phyloP scores from a whole-genome alignment of 2,888 invertebrate genomes.

The Automeris io region DNA sequence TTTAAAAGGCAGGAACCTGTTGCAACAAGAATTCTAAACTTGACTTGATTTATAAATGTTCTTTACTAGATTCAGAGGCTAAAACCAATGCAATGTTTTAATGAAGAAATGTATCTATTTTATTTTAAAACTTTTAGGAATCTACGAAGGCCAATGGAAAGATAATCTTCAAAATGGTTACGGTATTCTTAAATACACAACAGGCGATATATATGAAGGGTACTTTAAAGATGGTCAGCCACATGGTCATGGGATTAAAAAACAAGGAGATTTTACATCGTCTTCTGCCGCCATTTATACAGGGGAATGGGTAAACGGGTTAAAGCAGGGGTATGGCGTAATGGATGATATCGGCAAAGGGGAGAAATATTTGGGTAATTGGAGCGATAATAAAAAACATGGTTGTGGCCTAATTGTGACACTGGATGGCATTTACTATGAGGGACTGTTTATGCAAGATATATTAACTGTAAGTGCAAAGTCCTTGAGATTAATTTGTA shows the following conservation, averaged over 20 bases:
- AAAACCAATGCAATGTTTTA: no score
- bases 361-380: conserved; percentile 93
- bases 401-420: conserved; percentile 92
- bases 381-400: conserved; percentile 89
- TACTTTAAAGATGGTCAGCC: conserved; percentile 90
- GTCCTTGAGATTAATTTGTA: not conserved
- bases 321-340: conserved; percentile 91
- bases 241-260: conserved; percentile 90
- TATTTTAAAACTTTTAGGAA: conserved; percentile 59
- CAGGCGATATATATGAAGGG: conserved; percentile 90
- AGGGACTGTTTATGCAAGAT: conserved; percentile 89
- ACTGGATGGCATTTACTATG: conserved; percentile 93
- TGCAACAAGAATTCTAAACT: no score
- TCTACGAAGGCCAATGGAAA: conserved; percentile 89
- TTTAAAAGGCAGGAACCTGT: no score
- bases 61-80: no score
- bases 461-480: conserved; percentile 80
- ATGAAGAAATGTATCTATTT: not conserved
- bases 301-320: conserved; percentile 90
- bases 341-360: conserved; percentile 91
- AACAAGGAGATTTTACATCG: conserved; percentile 86
- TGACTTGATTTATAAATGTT: no score
- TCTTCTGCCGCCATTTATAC: conserved; percentile 88
- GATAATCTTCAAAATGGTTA: conserved; percentile 90
- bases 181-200: conserved; percentile 84